Percentiles rank a stretch among this genome's conserved stretches.
Evolutionary conservation across 2,113 vertebrate genomes (phyloP).

Genomic region (Triplophysa dalaica): DNA sequence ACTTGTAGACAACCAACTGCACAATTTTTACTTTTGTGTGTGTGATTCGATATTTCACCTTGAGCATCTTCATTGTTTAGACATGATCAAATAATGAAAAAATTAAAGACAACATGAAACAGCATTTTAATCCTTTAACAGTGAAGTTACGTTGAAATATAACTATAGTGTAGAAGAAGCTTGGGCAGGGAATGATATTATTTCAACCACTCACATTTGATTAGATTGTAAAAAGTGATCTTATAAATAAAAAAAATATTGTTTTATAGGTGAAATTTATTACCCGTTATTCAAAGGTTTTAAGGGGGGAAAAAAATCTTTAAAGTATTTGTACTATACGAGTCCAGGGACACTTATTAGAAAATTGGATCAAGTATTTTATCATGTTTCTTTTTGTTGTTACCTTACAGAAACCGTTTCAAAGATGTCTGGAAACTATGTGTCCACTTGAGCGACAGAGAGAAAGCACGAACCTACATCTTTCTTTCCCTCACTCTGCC

Average conservation of each 20-base stretch:
- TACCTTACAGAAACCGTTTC: conserved; percentile 6
- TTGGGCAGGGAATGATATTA: not conserved
- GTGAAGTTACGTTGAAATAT: too few relatives aligned
- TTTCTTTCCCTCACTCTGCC: conserved; percentile 48
- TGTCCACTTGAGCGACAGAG: conserved; percentile 6
- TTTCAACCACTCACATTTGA: not conserved
- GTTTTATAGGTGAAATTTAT: not conserved
- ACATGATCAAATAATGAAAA: not conserved
- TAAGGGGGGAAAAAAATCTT: too few relatives aligned
- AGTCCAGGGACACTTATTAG: too few relatives aligned
- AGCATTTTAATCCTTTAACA: not conserved
- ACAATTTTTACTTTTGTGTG: not conserved
- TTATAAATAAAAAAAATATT: too few relatives aligned
- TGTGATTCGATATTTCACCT: not conserved
- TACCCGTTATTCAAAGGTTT: too few relatives aligned
- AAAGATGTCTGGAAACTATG: conserved; percentile 23
- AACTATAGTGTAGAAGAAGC: too few relatives aligned
- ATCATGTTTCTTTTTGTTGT: conserved; percentile 3
- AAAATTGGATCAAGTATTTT: not conserved
- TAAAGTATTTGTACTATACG: too few relatives aligned
- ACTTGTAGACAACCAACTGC: not conserved
- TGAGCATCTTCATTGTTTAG: not conserved
- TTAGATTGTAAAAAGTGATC: not conserved
- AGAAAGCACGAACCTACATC: not conserved
- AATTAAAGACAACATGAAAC: not conserved